Conservation (phyloP, 2,113 vertebrate genomes). For the Conger conger region DNA sequence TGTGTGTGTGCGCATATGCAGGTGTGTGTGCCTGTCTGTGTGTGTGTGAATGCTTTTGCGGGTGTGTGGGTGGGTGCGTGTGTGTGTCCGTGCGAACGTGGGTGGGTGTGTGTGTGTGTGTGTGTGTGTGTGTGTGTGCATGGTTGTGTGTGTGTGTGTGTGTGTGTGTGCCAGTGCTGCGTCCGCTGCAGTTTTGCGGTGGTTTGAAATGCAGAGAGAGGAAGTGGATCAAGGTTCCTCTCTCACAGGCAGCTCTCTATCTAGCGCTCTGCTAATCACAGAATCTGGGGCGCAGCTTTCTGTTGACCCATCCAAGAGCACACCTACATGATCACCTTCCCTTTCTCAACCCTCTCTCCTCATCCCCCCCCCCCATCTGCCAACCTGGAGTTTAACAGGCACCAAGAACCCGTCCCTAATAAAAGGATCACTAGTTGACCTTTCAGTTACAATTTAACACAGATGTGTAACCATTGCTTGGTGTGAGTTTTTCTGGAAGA, state of each 20-base stretch:
- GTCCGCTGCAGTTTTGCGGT: background rate
- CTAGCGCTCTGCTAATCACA: background rate
- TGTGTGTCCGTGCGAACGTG: background rate
- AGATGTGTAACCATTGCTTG: too few relatives aligned
- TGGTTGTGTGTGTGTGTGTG: constrained; percentile 6
- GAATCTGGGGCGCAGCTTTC: background rate
- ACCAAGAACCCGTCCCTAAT: too few relatives aligned
- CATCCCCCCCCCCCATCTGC: background rate
- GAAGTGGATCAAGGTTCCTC: background rate
- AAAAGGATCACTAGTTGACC: too few relatives aligned
- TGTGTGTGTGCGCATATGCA: background rate
- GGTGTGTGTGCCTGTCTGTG: background rate
- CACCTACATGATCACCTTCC: background rate
- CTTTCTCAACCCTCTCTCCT: background rate
- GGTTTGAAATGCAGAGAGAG: background rate
- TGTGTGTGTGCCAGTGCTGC: background rate
- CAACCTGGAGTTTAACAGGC: background rate
- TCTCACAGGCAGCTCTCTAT: background rate
- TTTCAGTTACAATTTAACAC: too few relatives aligned
- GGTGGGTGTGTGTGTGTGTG: background rate
- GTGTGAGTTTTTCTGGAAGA: too few relatives aligned
- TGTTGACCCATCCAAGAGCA: background rate
- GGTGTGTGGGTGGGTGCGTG: background rate
- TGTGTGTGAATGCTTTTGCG: background rate
- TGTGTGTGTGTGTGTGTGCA: too few relatives aligned